Evolutionary conservation across 1,140 invertebrate genomes (phyloP), one percentile per base, ranked within the genome.

Genomic region (Sinonovacula constricta): DNA sequence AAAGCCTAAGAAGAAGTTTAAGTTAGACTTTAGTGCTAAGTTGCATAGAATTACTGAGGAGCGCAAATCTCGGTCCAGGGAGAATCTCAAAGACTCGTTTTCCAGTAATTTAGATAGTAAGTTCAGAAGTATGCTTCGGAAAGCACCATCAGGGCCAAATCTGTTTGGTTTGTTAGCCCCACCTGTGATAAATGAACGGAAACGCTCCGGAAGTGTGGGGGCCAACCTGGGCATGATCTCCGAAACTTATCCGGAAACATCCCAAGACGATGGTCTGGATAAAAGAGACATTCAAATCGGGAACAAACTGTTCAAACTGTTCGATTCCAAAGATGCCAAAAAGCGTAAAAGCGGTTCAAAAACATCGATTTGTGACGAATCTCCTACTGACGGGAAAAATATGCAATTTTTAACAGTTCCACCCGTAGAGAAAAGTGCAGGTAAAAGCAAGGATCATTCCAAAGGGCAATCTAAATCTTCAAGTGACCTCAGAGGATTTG

Each of bases 1-100:
- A n/a, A 87, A 85, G 70, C 81, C 80, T 22, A 88, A 88, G 75
- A 81, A 83, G 51, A 84, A 87, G 54, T 88, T 89, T 75, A 88
- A 89, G 70, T 86, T 89, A 62, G 87, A 89, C 72, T 89, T 89
- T 60, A 80, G 84, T 22, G 79, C 83, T 18, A 88, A 86, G 31
- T 71, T 89, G 3, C 88, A 88, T 10, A 86, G 83, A 74, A 89
- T 89, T 14, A 86, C 88, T 14, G 88, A 89, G 66, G 88, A 89
- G 79, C 78, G 83, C 45, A 88, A 88, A 62, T 83, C 83, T 24
- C 82, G 84, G 57, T 84, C 87, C 10, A 76, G 72, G 62, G 86
- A 87, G 65, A 86, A 86, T 53, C 63, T 85, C 12, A 83, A 80
- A 45, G 85, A 87, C 28, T n/a, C n/a, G n/a, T n/a, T n/a, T n/a